A percentile compares a stretch with the other conserved stretches of the same genome.
Evolutionary conservation across 2,888 invertebrate genomes (phyloP).

Genomic region (Xanthia icteritia): DNA sequence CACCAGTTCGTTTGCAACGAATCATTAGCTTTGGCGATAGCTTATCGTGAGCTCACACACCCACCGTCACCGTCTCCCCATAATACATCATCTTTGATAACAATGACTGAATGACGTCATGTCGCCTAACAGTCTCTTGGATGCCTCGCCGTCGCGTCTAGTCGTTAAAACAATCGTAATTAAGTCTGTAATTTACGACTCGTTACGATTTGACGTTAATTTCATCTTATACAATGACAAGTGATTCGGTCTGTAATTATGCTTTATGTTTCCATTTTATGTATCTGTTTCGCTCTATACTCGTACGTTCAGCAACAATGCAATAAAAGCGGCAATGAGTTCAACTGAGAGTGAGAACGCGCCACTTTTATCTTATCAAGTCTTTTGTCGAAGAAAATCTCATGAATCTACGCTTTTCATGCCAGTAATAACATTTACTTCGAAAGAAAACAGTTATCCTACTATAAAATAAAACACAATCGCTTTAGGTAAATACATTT

Average conservation of each 20-base stretch:
- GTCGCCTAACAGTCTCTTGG: conserved; percentile 73
- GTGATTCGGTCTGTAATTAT: conserved; percentile 72
- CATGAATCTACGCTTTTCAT: conserved; percentile 53
- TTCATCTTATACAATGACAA: conserved; percentile 77
- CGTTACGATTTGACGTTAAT: conserved; percentile 75
- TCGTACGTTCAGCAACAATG: conserved; percentile 39
- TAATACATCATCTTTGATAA: conserved; percentile 79
- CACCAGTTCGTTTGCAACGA: conserved; percentile 72
- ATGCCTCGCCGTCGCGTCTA: conserved; percentile 67
- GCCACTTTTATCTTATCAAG: conserved; percentile 54
- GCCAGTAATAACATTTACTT: conserved; percentile 59
- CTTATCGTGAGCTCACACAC: conserved; percentile 71
- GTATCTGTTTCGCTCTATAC: conserved; percentile 38
- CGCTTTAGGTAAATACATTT: conserved; percentile 47
- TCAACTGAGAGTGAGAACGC: conserved; percentile 43
- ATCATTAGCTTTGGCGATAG: conserved; percentile 76
- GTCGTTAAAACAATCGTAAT: conserved; percentile 85
- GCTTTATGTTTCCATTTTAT: conserved; percentile 62
- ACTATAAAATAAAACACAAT: conserved; percentile 35
- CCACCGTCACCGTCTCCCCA: conserved; percentile 67
- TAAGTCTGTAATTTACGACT: conserved; percentile 81
- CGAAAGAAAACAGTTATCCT: conserved; percentile 55
- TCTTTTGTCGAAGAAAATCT: conserved; percentile 49
- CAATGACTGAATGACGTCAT: conserved; percentile 79
- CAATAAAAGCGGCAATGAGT: conserved; percentile 57